Percentiles rank a stretch among this genome's conserved stretches.
These are phyloP conservation scores for Listronotus oregonensis DNA, from an alignment of 1,140 invertebrate genomes.

Conservation along the genomic window DNA sequence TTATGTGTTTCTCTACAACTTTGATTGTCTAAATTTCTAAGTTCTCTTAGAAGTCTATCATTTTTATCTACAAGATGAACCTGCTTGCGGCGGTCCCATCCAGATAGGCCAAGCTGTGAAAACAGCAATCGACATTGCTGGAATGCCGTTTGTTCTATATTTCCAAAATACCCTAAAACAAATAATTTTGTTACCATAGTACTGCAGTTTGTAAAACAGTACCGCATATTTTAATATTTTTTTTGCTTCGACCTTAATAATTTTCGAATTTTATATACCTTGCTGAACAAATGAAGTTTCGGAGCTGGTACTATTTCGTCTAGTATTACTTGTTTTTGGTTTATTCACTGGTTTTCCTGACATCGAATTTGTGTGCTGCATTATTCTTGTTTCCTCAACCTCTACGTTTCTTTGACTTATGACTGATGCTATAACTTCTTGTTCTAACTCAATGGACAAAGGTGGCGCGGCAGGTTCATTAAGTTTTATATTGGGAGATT, in stretches of 20 bases:
- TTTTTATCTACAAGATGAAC: conserved; percentile 89
- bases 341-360: conserved; percentile 43
- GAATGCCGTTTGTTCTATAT: conserved; percentile 65
- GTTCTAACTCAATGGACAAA: conserved; percentile 71
- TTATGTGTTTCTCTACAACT: conserved; percentile 96
- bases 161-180: conserved; percentile 37
- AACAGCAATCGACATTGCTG: conserved; percentile 86
- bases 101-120: conserved; percentile 86
- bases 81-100: conserved; percentile 84
- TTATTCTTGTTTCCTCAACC: conserved; percentile 60
- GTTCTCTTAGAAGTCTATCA: conserved; percentile 87
- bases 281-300: conserved; percentile 21
- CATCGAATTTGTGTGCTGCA: conserved; percentile 46
- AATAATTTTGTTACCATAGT: not conserved
- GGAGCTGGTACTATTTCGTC: conserved; percentile 8
- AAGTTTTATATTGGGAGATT: conserved; percentile 68
- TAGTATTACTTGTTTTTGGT: conserved; percentile 39
- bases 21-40: conserved; percentile 91
- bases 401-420: conserved; percentile 80
- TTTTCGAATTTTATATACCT: conserved; percentile 5
- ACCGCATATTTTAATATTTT: too few species aligned
- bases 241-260: too few species aligned
- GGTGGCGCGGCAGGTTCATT: conserved; percentile 75
- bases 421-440: conserved; percentile 82
- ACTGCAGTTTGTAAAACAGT: too few species aligned